These are phyloP conservation scores for Nothoprocta pentlandii DNA, from an alignment of 2,113 vertebrate genomes.

Conservation along the genomic window DNA sequence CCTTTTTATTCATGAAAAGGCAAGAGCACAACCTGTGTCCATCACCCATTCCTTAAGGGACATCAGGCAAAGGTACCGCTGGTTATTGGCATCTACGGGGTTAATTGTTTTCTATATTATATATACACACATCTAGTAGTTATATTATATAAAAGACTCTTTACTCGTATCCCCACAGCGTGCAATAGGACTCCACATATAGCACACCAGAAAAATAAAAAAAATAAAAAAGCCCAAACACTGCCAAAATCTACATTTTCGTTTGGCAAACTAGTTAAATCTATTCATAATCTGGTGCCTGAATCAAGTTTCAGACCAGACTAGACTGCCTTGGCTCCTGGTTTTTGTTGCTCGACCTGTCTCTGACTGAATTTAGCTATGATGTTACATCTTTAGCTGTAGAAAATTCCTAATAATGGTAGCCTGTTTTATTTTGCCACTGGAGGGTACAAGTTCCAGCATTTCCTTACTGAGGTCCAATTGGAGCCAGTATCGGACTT, in stretches of 20 bases:
- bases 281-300: slow-evolving; percentile 87
- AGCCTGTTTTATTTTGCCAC: slow-evolving; percentile 81
- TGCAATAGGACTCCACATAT: slow-evolving; percentile 80
- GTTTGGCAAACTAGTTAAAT: slow-evolving; percentile 87
- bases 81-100: slow-evolving; percentile 65
- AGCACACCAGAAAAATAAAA: slow-evolving; percentile 71
- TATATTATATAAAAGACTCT: slow-evolving; percentile 88
- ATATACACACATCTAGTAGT: slow-evolving; percentile 75
- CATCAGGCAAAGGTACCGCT: not conserved
- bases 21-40: not conserved
- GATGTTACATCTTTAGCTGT: slow-evolving; percentile 82
- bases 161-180: slow-evolving; percentile 82
- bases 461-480: slow-evolving; percentile 68
- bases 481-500: slow-evolving; percentile 53
- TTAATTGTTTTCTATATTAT: slow-evolving; percentile 83
- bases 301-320: slow-evolving; percentile 87
- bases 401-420: slow-evolving; percentile 80
- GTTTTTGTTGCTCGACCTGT: slow-evolving; percentile 85
- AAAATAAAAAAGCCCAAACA: slow-evolving; percentile 73
- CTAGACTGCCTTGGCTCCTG: slow-evolving; percentile 84
- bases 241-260: slow-evolving; percentile 95
- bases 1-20: not conserved
- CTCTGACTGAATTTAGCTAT: slow-evolving; percentile 85
- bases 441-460: slow-evolving; percentile 72
- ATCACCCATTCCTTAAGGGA: not conserved